Conservation (phyloP, 2,797 vertebrate species). For the Pipistrellus pipistrellus region DNA sequence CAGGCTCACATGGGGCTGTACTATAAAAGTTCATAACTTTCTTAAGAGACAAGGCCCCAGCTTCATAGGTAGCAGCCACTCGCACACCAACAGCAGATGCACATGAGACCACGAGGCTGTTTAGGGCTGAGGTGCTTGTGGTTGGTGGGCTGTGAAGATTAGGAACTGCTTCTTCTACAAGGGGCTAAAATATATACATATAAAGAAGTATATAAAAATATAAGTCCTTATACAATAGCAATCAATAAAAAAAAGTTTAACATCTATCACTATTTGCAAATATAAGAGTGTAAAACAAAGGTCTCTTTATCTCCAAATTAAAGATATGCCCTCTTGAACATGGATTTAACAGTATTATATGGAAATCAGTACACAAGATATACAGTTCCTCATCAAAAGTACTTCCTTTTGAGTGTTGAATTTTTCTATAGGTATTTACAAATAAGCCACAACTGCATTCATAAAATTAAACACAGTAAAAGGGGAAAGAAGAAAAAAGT, state of each 20-base stretch:
- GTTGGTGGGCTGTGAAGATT: constrained; percentile 87
- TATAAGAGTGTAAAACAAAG: constrained; percentile 1
- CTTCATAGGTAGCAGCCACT: constrained; percentile 96
- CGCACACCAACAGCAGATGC: constrained; percentile 96
- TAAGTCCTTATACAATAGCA: not conserved
- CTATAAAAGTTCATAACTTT: constrained; percentile 97
- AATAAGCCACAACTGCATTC: not conserved
- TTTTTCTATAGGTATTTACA: constrained; percentile 32
- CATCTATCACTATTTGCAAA: not conserved
- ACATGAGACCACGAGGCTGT: constrained; percentile 96
- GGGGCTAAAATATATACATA: constrained; percentile 86
- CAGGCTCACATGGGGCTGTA: constrained; percentile 84
- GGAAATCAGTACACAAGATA: not conserved
- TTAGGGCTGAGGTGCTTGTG: constrained; percentile 91
- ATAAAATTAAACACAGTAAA: constrained; percentile 19
- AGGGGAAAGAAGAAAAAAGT: not conserved
- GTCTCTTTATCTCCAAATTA: not conserved
- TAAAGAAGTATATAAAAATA: constrained; percentile 52
- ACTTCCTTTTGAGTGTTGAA: not conserved
- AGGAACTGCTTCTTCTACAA: constrained; percentile 84
- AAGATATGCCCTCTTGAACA: not conserved
- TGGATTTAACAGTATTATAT: not conserved
- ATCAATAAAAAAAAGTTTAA: constrained; percentile 25
- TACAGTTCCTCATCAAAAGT: constrained; percentile 16
- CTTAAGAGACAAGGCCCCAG: constrained; percentile 94